phyloP scores from a whole-genome alignment of 2,113 vertebrate species.

The Saccopteryx bilineata region DNA sequence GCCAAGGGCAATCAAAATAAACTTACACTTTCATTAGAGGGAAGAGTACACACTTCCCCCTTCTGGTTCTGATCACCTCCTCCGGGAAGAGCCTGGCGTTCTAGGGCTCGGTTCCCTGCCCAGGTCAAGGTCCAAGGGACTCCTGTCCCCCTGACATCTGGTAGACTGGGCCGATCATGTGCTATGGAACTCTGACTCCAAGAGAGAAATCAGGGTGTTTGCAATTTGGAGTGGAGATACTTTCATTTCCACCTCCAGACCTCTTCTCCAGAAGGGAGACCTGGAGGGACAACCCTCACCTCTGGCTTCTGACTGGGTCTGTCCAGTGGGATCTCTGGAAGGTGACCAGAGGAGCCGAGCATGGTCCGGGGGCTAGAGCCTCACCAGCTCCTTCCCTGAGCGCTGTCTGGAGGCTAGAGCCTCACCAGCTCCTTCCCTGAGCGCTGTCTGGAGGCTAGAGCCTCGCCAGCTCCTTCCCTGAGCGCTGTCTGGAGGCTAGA shows the following conservation, averaged over 20 bases:
- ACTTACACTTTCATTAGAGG: background rate
- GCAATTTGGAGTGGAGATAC: background rate
- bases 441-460: too few relatives aligned
- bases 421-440: background rate
- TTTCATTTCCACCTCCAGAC: background rate
- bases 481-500: too few relatives aligned
- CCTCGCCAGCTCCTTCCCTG: background rate
- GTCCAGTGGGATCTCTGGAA: background rate
- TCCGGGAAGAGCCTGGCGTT: background rate
- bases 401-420: too few relatives aligned
- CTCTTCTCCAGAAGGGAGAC: background rate
- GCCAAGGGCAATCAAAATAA: background rate
- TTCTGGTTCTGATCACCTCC: background rate
- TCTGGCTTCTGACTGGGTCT: background rate
- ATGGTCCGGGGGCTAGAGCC: background rate
- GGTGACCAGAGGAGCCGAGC: background rate
- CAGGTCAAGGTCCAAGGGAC: background rate
- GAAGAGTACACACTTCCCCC: background rate
- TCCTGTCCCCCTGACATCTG: background rate
- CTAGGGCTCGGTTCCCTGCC: background rate
- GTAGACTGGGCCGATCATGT: background rate
- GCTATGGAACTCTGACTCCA: background rate
- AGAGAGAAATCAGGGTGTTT: background rate
- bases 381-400: background rate
- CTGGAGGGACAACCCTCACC: background rate